Evolutionary conservation across 2,113 vertebrate genomes (phyloP).

Genomic region (Damaliscus lunatus): DNA sequence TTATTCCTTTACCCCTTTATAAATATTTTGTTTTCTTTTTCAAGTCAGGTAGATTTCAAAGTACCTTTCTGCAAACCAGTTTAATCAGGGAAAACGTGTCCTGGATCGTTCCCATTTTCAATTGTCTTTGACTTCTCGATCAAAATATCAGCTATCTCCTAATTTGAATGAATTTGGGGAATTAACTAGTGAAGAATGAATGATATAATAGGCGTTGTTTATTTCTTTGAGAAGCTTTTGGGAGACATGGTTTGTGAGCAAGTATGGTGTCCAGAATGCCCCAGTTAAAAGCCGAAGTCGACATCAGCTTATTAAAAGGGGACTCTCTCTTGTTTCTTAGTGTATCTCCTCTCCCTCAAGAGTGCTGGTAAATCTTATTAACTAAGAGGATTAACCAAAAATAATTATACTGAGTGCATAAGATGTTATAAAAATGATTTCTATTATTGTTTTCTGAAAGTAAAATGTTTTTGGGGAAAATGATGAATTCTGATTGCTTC

Average conservation of each 20-base stretch:
- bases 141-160: not conserved
- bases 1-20: not conserved
- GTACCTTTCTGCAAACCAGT: not conserved
- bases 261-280: not conserved
- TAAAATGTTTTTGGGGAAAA: not conserved
- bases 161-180: not conserved
- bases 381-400: not conserved
- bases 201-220: not conserved
- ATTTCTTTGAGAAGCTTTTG: not conserved
- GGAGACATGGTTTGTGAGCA: not conserved
- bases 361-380: not conserved
- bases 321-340: not conserved
- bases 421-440: not conserved
- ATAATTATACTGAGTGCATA: not conserved
- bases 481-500: not conserved
- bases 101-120: not conserved
- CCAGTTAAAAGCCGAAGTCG: not conserved
- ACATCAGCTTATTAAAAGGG: not conserved
- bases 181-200: not conserved
- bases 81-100: not conserved
- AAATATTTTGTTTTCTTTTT: conserved; percentile 1
- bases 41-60: not conserved
- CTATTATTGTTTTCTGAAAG: not conserved
- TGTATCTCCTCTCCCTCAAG: not conserved
- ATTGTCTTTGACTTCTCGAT: not conserved